Conservation (phyloP, 2,113 vertebrate genomes). For the Esox niger region DNA sequence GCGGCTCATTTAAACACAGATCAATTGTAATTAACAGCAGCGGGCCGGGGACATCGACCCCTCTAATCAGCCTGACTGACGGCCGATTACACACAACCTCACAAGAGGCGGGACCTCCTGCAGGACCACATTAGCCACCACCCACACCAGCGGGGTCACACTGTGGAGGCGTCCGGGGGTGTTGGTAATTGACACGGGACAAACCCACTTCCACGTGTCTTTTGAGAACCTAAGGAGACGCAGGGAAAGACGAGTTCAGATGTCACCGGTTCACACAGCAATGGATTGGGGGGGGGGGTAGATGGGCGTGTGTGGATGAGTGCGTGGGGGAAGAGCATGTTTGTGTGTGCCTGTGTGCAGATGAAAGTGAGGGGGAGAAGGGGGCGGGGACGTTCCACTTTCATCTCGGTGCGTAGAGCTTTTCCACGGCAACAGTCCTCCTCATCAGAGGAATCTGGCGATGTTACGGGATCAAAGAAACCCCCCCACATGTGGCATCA, state of each 20-base stretch:
- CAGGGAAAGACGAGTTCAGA: too few species aligned
- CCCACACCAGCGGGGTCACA: slow-evolving; percentile 6
- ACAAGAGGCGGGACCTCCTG: slow-evolving; percentile 23
- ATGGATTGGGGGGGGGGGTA: neutral
- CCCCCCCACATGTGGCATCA: too few species aligned
- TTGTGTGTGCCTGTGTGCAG: neutral
- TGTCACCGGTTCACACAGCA: neutral
- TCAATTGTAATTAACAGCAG: slow-evolving; percentile 37
- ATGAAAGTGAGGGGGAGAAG: neutral
- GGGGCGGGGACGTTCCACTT: neutral
- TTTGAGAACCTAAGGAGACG: too few species aligned
- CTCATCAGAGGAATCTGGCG: too few species aligned
- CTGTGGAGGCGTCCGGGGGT: neutral
- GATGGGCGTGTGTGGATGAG: neutral
- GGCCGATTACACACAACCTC: neutral
- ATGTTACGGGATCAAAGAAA: too few species aligned
- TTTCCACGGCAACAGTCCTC: too few species aligned
- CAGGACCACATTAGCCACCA: slow-evolving; percentile 1
- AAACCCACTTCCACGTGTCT: too few species aligned
- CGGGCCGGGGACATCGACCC: slow-evolving; percentile 9
- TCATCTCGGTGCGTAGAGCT: too few species aligned
- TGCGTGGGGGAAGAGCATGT: neutral
- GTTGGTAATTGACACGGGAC: neutral
- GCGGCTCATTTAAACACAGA: slow-evolving; percentile 25
- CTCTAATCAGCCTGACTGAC: slow-evolving; percentile 13